These are phyloP conservation scores for Bufotes viridis DNA, from an alignment of 2,797 vertebrate species.

Conservation along the genomic window DNA sequence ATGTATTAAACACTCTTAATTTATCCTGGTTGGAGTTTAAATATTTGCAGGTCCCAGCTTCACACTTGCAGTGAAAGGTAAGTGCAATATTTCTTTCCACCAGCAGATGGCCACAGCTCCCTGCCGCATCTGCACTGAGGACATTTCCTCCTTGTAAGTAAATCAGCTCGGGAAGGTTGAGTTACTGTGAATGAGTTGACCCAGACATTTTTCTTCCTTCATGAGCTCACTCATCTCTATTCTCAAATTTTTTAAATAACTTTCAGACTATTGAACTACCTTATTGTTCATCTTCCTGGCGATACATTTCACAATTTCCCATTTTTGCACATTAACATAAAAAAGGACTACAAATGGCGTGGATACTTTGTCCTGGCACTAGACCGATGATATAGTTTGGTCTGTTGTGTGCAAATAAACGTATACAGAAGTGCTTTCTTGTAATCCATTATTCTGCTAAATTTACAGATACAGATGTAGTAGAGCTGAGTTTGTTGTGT, in stretches of 20 bases:
- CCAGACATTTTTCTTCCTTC: slow-evolving; percentile 78
- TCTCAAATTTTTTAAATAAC: slow-evolving; percentile 63
- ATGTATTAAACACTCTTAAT: background rate
- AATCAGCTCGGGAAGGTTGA: slow-evolving; percentile 79
- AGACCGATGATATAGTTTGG: background rate
- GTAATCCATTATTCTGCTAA: background rate
- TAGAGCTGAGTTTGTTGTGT: background rate
- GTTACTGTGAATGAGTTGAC: slow-evolving; percentile 80
- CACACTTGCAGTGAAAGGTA: background rate
- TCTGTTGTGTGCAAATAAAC: background rate
- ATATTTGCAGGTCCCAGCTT: background rate
- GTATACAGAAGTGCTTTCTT: background rate
- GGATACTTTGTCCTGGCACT: background rate
- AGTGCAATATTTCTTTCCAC: slow-evolving; percentile 73
- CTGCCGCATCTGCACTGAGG: slow-evolving; percentile 76
- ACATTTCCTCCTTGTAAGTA: slow-evolving; percentile 71
- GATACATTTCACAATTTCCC: background rate
- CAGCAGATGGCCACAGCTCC: slow-evolving; percentile 90
- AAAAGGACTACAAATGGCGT: background rate
- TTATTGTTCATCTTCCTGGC: slow-evolving; percentile 12
- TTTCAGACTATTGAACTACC: slow-evolving; percentile 31
- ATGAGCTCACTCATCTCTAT: slow-evolving; percentile 74
- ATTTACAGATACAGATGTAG: background rate
- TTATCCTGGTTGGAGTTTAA: background rate
- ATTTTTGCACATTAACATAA: background rate